Conservation (phyloP, 2,113 vertebrate genomes). For the Albula glossodonta region DNA sequence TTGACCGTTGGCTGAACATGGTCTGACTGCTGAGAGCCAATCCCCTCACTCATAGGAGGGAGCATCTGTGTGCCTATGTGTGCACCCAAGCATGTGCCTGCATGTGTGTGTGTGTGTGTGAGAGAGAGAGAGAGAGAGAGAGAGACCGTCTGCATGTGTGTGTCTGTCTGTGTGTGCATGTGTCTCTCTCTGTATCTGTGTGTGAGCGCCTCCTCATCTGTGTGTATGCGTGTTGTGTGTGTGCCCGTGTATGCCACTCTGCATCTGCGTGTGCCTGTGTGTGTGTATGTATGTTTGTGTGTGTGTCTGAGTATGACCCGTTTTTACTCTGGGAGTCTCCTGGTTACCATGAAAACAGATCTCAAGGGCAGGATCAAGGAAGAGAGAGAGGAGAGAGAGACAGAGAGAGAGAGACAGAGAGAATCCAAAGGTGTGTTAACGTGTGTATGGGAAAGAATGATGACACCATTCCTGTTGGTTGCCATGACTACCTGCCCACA, state of each 20-base stretch:
- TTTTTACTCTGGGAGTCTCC: neutral
- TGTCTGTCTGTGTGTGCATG: neutral
- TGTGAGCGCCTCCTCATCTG: neutral
- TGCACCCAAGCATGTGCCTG: neutral
- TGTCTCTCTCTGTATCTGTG: no score
- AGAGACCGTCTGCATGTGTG: neutral
- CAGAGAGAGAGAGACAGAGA: neutral
- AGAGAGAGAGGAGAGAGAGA: no score
- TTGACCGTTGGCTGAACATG: neutral
- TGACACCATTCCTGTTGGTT: neutral
- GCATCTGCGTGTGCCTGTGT: neutral
- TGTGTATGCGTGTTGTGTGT: no score
- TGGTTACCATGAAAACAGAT: neutral
- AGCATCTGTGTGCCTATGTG: neutral
- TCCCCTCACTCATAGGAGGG: neutral
- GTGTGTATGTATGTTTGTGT: neutral
- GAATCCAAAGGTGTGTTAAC: neutral
- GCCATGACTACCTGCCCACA: neutral
- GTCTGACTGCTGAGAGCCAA: neutral
- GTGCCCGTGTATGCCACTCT: neutral
- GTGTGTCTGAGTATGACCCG: no score
- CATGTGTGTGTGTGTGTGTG: neutral
- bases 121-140: neutral
- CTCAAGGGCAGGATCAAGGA: neutral
- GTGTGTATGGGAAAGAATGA: neutral